phyloP scores from a whole-genome alignment of 2,888 invertebrate species.

The Torymus aiolomorphi region DNA sequence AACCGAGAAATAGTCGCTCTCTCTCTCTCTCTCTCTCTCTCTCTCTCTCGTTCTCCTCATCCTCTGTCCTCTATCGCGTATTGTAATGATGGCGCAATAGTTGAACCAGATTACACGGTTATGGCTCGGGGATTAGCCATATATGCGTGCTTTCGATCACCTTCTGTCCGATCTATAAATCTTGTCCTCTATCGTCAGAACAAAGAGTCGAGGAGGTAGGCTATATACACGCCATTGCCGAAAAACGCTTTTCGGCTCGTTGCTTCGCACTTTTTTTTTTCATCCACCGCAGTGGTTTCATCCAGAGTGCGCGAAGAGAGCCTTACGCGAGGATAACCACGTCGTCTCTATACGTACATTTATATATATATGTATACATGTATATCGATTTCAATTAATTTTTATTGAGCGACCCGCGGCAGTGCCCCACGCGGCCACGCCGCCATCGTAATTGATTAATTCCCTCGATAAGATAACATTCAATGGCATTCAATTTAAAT shows the following conservation, averaged over 20 bases:
- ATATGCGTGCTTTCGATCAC: constrained; percentile 42
- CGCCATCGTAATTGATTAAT: constrained; percentile 43
- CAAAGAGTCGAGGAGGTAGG: no score
- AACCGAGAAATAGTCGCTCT: constrained; percentile 4
- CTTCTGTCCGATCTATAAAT: constrained; percentile 36
- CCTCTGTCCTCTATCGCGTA: constrained; percentile 17
- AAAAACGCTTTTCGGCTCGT: no score
- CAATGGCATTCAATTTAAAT: constrained; percentile 33
- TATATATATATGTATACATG: constrained; percentile 1
- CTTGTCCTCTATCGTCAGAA: background rate
- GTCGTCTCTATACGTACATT: no score
- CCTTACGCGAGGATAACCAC: no score
- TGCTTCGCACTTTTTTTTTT: no score
- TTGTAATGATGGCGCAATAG: constrained; percentile 61
- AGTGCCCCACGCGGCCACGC: no score
- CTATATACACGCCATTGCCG: no score
- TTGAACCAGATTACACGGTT: constrained; percentile 62
- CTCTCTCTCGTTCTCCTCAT: constrained; percentile 10
- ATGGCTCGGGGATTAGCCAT: constrained; percentile 60
- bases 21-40: background rate
- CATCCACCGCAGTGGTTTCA: no score
- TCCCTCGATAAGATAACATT: constrained; percentile 37
- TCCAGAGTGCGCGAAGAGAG: no score
- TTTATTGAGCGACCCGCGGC: constrained; percentile 28
- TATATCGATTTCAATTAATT: constrained; percentile 43